Evolutionary conservation across 2,113 vertebrate species (phyloP).

Genomic region (Orientallactaga bullata): DNA sequence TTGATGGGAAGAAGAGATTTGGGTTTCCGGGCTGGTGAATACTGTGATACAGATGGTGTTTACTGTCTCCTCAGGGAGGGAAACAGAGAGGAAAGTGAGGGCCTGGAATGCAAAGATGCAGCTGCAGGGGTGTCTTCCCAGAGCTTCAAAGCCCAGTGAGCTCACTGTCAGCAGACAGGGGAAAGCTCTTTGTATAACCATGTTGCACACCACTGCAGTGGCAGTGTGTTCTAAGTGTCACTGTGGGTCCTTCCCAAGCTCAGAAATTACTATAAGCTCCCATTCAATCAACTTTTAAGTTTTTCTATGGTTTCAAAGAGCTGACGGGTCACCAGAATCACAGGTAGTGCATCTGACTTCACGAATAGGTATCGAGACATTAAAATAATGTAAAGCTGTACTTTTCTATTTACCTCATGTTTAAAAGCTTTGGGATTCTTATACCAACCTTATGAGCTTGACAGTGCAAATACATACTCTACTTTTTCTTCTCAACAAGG

Average conservation of each 20-base stretch:
- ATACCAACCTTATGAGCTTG: background rate
- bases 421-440: conserved; percentile 25
- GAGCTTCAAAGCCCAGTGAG: conserved; percentile 23
- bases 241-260: background rate
- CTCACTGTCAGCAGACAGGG: background rate
- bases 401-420: conserved; percentile 37
- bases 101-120: conserved; percentile 21
- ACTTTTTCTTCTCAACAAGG: background rate
- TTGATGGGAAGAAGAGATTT: conserved; percentile 59
- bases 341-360: conserved; percentile 14
- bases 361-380: background rate
- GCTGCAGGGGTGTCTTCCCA: conserved; percentile 3
- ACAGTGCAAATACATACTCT: background rate
- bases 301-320: conserved; percentile 35
- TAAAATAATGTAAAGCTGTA: background rate
- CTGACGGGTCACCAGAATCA: background rate
- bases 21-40: conserved; percentile 35
- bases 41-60: conserved; percentile 63
- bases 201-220: background rate
- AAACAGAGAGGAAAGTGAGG: conserved; percentile 25
- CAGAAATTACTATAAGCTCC: background rate
- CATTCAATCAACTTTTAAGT: background rate
- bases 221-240: background rate
- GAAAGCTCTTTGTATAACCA: background rate
- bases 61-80: conserved; percentile 16